These are phyloP conservation scores for Pelobates fuscus DNA, from an alignment of 2,113 vertebrate species.

Conservation along the genomic window DNA sequence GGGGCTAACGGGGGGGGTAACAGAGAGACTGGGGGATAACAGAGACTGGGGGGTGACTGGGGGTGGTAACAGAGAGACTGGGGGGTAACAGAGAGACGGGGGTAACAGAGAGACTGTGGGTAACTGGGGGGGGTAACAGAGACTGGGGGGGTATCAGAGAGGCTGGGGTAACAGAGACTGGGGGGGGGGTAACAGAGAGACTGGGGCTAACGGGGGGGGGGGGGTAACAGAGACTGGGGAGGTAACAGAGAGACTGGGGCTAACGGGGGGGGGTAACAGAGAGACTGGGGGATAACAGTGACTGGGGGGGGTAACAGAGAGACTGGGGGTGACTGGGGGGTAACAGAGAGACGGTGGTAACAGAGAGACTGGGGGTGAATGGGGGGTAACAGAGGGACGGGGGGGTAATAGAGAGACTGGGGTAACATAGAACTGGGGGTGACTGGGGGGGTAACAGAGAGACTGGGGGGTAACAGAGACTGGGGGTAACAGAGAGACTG, in stretches of 20 bases:
- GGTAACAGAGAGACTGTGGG: neutral
- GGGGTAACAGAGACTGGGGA: neutral
- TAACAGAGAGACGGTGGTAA: neutral
- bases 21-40: conserved; percentile 62
- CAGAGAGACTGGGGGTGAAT: no score
- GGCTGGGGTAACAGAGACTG: neutral
- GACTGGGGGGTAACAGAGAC: no score
- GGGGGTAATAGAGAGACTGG: no score
- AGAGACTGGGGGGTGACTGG: neutral
- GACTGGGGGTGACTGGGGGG: neutral
- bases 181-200: neutral
- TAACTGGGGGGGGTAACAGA: no score
- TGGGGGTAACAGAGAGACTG: no score
- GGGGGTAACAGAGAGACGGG: neutral
- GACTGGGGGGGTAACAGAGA: no score
- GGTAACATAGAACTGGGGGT: no score
- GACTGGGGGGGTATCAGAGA: no score
- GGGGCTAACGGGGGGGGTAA: conserved; percentile 70
- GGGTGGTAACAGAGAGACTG: neutral
- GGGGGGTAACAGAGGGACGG: no score
- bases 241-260: no score
- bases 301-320: neutral
- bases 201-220: neutral
- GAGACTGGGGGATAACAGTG: neutral
- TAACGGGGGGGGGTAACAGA: no score